Evolutionary conservation across 2,113 vertebrate genomes (phyloP).

Genomic region (Dicentrarchus labrax): DNA sequence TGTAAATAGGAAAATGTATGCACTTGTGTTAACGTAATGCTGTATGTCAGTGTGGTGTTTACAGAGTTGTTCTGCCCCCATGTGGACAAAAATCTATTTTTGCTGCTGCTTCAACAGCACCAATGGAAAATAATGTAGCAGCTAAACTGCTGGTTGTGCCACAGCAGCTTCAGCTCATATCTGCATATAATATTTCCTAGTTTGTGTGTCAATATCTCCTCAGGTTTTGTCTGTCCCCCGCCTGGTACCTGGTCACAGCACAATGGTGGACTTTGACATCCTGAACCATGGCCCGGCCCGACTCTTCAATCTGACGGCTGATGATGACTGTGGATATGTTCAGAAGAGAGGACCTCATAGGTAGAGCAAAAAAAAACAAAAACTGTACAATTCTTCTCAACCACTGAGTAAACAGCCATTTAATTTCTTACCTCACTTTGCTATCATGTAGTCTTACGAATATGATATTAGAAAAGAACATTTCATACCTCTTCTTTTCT

Average conservation of each 20-base stretch:
- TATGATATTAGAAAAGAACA: background rate
- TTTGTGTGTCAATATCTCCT: background rate
- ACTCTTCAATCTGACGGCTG: slow-evolving; percentile 72
- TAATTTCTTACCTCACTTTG: background rate
- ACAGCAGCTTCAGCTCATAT: background rate
- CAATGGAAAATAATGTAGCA: background rate
- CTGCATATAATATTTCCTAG: no score
- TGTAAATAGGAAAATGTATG: no score
- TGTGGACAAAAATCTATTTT: background rate
- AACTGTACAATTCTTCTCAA: background rate
- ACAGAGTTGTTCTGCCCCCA: background rate
- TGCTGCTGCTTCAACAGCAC: background rate
- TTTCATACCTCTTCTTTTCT: background rate
- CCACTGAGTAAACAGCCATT: background rate
- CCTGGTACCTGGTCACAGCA: slow-evolving; percentile 72
- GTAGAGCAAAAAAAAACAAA: slow-evolving; percentile 10
- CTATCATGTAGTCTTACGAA: background rate
- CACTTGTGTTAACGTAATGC: background rate
- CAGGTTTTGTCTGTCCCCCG: slow-evolving; percentile 70
- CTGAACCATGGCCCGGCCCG: slow-evolving; percentile 79
- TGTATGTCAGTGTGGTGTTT: background rate
- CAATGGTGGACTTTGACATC: slow-evolving; percentile 78
- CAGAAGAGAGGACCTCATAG: slow-evolving; percentile 77
- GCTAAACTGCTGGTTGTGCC: background rate
- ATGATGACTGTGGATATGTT: slow-evolving; percentile 82